A percentile compares a stretch with the other conserved stretches of the same genome.
phyloP scores from a whole-genome alignment of 2,797 vertebrate genomes.

The Emys orbicularis region DNA sequence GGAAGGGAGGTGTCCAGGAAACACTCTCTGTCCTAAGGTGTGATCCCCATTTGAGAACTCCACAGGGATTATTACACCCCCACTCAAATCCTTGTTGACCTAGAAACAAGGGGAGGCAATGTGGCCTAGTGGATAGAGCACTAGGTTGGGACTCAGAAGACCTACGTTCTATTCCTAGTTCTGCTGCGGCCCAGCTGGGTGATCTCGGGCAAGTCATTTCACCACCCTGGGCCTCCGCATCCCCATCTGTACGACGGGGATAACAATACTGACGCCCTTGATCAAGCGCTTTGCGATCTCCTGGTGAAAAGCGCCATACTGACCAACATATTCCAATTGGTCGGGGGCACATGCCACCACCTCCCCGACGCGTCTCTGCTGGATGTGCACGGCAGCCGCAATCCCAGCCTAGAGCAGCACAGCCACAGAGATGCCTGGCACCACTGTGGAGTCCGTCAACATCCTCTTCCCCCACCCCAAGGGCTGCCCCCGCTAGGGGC shows the following conservation, averaged over 20 bases:
- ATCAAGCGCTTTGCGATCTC: neutral
- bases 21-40: fast-evolving
- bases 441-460: neutral
- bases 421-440: neutral
- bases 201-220: neutral
- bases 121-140: fast-evolving
- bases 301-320: neutral
- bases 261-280: neutral
- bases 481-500: neutral
- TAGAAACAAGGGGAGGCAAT: neutral
- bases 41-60: fast-evolving
- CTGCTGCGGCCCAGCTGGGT: neutral
- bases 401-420: neutral
- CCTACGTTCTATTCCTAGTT: neutral
- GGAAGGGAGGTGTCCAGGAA: neutral
- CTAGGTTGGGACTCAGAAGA: fast-evolving
- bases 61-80: neutral
- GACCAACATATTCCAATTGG: neutral
- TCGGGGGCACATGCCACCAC: neutral
- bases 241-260: neutral
- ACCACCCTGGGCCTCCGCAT: constrained; percentile 29
- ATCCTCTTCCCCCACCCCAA: neutral
- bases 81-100: neutral
- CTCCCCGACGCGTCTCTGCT: neutral
- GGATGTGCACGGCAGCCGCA: neutral